Base-by-base conservation (phyloP, 2,888 invertebrate species). In the Gymnoscelis rufifasciata region DNA sequence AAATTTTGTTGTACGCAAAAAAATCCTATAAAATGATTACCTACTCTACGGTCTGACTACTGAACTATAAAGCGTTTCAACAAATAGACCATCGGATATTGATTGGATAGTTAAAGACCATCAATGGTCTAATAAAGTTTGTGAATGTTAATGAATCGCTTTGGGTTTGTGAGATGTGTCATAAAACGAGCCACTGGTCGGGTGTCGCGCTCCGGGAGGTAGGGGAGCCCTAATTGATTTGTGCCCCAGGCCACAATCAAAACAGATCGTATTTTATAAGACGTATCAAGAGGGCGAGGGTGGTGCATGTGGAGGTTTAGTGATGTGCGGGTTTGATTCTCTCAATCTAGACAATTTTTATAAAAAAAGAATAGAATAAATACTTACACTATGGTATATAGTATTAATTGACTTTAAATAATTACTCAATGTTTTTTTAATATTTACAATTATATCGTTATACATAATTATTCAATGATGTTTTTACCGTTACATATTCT, bases 241-340 rank as follows among this genome's bases (percentile, higher is more conserved):
- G 88, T 86, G 88, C 88, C 88, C 86, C 83, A 80, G 88, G 89
- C 88, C 86, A 88, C 87, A 89, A 88, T 88, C 88, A 89, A 89
- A 89, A 89, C 88, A 88, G 88, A 88, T 88, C 88, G 88, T 87
- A 87, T 86, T 88, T 88, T 88, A 88, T 86, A 88, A 87, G 88
- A 87, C 75, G 78, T 80, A 87, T 72, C 65, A 61, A 57, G 55
- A 71, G 79, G 79, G 83, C 59, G 83, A 79, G 80, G 81, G 80
- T 75, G 55, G 48, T 4, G 43, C 59, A 55, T 51, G 54, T 38
- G 46, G 15, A 33, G 39, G 36, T 27, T 47, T 49, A 46, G 30
- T n/a, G n/a, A 19, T 31, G 50, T 60, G 48, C 48, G 41, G 61
- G 56, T 75, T 82, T 64, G 74, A 80, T 80, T 82, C 63, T 59